Evolutionary conservation across 2,797 vertebrate species (phyloP), one percentile per base, ranked within the genome.

Genomic region (Chaunax sp.): DNA sequence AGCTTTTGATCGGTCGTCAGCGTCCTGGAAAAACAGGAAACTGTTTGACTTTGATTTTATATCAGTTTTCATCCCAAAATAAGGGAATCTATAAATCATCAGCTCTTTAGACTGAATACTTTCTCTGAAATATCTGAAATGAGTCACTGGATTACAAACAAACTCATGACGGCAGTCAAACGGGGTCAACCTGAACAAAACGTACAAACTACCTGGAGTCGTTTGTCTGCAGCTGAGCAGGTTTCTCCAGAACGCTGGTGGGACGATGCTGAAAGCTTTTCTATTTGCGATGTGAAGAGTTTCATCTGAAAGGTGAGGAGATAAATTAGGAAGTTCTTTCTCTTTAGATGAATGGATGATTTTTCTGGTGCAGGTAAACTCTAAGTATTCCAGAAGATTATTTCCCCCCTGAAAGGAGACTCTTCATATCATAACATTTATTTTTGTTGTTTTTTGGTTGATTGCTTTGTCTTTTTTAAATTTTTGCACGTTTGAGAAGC

Each of bases 401-500:
- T 54, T 59, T 25, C 0, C 0, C 10, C 30, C 26, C 16, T 28
- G 57, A 72, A 69, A 73, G 15, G 58, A 74, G 69, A 80, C 57
- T 63, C 64, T 74, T 80, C 59, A 23, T 16, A 53, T 71, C 46
- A 12, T 22, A 58, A 26, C 35, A 56, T 80, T 87, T 44, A 76
- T 77, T 70, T 3, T 16, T 22, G 30, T 43, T 23, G 11, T 58
- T 74, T 79, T 55, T 50, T 33, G 45, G 23, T 82, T 37, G 37
- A 3, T 55, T 47, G 0, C 16, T 78, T 72, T 65, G 69, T 85
- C 84, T 20, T 5, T 35, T 13, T 3, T 11, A 10, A 18, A 12
- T 23, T 80, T 89, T 83, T 84, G 81, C 85, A 89, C 77, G 72
- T 81, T 82, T 69, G 55, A 68, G 77, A 72, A 64, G 68, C 50